Evolutionary conservation across 1,140 invertebrate species (phyloP), one percentile per base, ranked within the genome.

Genomic region (Elymnias hypermnestra): DNA sequence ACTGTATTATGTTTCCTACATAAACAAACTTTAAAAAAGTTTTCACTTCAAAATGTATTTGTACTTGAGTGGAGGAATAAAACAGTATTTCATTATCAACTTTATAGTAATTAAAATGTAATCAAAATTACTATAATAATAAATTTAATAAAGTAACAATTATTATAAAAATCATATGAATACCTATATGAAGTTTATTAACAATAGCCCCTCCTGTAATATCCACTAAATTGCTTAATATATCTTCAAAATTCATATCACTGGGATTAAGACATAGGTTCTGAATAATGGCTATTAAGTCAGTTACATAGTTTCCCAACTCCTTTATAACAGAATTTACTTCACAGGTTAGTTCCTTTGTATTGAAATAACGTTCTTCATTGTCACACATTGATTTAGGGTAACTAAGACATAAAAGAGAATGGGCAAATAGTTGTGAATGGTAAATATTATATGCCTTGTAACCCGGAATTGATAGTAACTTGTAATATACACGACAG

Each of bases 191-290:
- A 0, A 81, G 53, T 59, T 72, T 77, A 14, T 65, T 72, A 5
- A 72, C 67, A 54, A 82, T 69, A 31, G 68, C 60, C 33, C 66
- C 65, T 38, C 76, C 71, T 25, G 72, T 75, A 5, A 79, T 57
- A 42, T 84, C 77, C 17, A 84, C 56, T 15, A 79, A 52, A 44
- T 77, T 78, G 22, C 61, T 71, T 6, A 84, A 22, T 53, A 84
- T 84, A 50, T 84, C 78, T 44, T 84, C 81, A 71, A 84, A 84
- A 50, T 82, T 81, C 70, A 83, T 77, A 44, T 84, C 76, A 49
- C 8, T 53, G 7, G 72, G 63, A 4, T 43, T 58, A 12, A 84
- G 54, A 35, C 79, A 63, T 28, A 84, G 52, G 23, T 50, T 53
- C 23, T 62, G 33, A 37, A 81, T 54, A 12, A 83, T 61, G 19